Evolutionary conservation across 2,888 invertebrate genomes (phyloP).

Genomic region (Syritta pipiens): DNA sequence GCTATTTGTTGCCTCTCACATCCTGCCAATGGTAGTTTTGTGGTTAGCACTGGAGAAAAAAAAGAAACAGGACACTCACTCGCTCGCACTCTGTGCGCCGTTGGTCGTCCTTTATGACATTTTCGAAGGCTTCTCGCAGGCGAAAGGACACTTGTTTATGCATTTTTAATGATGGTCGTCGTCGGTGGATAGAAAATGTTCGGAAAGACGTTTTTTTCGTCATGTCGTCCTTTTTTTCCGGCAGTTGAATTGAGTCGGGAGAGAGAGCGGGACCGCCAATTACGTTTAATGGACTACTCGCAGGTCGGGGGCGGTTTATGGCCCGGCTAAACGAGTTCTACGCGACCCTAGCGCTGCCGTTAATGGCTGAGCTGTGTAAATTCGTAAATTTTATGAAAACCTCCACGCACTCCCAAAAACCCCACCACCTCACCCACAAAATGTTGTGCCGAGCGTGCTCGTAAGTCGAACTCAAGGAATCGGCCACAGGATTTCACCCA

Average conservation of each 20-base stretch:
- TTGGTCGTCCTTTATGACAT: constrained; percentile 56
- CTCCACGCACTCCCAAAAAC: no score
- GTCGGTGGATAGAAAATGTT: constrained; percentile 32
- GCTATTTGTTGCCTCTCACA: constrained; percentile 28
- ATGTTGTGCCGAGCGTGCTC: no score
- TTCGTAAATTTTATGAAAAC: constrained; percentile 33
- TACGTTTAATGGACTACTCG: constrained; percentile 41
- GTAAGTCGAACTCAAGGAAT: constrained; percentile 8
- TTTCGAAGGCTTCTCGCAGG: constrained; percentile 45
- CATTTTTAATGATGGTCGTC: constrained; percentile 65
- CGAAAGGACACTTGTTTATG: constrained; percentile 68
- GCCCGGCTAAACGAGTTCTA: constrained; percentile 9
- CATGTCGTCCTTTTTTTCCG: not conserved
- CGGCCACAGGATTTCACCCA: constrained; percentile 48
- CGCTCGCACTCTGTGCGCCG: constrained; percentile 6
- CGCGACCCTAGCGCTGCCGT: constrained; percentile 1
- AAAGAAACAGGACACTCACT: constrained; percentile 35
- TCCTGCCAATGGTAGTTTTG: constrained; percentile 57
- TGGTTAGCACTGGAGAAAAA: constrained; percentile 13
- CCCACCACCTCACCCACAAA: no score
- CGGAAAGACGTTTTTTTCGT: not conserved
- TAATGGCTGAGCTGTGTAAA: constrained; percentile 18
- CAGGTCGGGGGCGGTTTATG: constrained; percentile 10
- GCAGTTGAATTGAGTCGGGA: constrained; percentile 1
- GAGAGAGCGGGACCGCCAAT: constrained; percentile 19